phyloP scores from a whole-genome alignment of 2,797 vertebrate species.

The Strix occidentalis region DNA sequence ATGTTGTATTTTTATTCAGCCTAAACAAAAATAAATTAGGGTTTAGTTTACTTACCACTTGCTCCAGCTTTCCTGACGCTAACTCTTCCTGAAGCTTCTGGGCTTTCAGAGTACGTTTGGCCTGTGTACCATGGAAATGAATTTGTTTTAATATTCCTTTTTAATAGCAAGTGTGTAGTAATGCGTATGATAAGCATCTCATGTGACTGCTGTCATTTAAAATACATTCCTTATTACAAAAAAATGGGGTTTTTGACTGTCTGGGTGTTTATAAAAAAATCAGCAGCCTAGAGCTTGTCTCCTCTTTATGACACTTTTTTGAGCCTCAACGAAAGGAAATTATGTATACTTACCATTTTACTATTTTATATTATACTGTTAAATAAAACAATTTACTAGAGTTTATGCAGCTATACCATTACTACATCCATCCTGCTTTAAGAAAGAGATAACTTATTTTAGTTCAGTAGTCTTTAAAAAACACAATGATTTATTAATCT shows the following conservation, averaged over 20 bases:
- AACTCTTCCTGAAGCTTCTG: conserved; percentile 97
- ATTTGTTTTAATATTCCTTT: not conserved
- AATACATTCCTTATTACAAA: not conserved
- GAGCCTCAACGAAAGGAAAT: not conserved
- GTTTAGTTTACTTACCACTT: conserved; percentile 80
- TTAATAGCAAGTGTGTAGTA: not conserved
- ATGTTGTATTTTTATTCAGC: not conserved
- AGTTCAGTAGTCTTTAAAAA: not conserved
- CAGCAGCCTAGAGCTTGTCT: not conserved
- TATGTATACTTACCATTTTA: not conserved
- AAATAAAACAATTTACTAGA: not conserved
- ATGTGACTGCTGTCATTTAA: not conserved
- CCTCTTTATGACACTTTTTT: not conserved
- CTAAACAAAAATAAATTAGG: not conserved
- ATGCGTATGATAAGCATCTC: not conserved
- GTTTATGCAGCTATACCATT: not conserved
- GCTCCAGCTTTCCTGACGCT: conserved; percentile 94
- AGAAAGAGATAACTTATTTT: not conserved
- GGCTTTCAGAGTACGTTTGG: conserved; percentile 96
- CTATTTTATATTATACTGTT: not conserved
- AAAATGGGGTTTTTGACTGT: not conserved
- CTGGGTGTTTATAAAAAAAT: not conserved
- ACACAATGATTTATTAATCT: not conserved
- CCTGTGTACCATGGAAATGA: conserved; percentile 70
- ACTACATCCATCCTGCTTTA: not conserved